These are phyloP conservation scores for Craseonycteris thonglongyai DNA, from an alignment of 2,113 vertebrate species.

Conservation along the genomic window DNA sequence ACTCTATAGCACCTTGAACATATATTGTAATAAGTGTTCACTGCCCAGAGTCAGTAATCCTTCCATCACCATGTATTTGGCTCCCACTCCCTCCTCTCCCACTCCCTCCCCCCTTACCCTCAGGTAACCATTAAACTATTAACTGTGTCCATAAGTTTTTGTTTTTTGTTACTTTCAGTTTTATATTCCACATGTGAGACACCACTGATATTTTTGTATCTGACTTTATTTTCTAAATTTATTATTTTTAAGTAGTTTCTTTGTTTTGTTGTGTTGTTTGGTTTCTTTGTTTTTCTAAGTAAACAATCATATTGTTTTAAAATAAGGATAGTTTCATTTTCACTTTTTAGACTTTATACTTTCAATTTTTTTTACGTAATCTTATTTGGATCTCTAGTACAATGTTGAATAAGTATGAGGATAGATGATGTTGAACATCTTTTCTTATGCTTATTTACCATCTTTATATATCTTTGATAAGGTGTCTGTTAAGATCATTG, in stretches of 20 bases:
- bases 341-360: background rate
- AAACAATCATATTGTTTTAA: background rate
- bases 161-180: too few relatives aligned
- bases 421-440: background rate
- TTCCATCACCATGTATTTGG: too few relatives aligned
- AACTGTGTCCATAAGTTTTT: too few relatives aligned
- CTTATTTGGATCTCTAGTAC: background rate
- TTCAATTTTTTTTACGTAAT: slow-evolving; percentile 15
- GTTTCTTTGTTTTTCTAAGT: slow-evolving; percentile 1
- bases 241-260: background rate
- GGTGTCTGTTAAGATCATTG: background rate
- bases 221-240: background rate
- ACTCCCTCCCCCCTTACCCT: too few relatives aligned
- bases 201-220: background rate
- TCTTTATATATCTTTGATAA: background rate
- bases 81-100: too few relatives aligned
- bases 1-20: too few relatives aligned
- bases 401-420: background rate
- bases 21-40: too few relatives aligned
- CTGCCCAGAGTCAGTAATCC: too few relatives aligned
- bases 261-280: background rate
- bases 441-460: background rate
- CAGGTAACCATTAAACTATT: too few relatives aligned
- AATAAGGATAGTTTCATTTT: background rate
- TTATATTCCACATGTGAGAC: too few relatives aligned